Evolutionary conservation across 2,797 vertebrate genomes (phyloP), one percentile per base, ranked within the genome.

Genomic region (Intellagama lesueurii): DNA sequence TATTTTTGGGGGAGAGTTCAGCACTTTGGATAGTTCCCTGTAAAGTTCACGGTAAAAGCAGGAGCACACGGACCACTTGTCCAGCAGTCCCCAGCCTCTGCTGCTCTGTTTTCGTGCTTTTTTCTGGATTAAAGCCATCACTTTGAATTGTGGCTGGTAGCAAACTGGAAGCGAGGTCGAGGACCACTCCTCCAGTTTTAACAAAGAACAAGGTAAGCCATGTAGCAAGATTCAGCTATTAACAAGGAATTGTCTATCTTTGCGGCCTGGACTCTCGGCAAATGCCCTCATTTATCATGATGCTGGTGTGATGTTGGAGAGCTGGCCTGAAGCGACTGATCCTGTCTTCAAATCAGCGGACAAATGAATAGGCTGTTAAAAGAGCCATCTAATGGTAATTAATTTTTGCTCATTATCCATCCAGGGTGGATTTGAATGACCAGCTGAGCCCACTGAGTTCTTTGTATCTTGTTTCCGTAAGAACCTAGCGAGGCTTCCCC

Each of bases 261-360:
- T 24, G 60, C 40, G 89, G 73, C n/a, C 66, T 47, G 60, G 47
- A 35, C 80, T 52, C 40, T 75, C 82, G 60, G 72, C 30, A 32
- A 86, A 90, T 66, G 79, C 60, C 32, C 79, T 70, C 79, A 83
- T 90, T 90, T 78, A 83, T 90, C 80, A 90, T 1, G 32, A 52
- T n/a, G 89, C 52, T 83, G 85, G 52, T 26, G 69, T 44, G 7
- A 30, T 77, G 85, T 77, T 56, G 89, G 32, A 83, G 64, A 83
- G 79, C 44, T 78, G 85, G 72, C 85, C 77, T 17, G 72, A 32
- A 83, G 89, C 79, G 75, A 35, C 70, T 82, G 73, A 91, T 40
- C 70, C 89, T 89, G 11, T 88, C 90, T 91, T 90, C 93, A 30
- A 73, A 91, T 92, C 81, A 85, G 12, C 68, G 14, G 5, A 24